Evolutionary conservation across 2,888 invertebrate genomes (phyloP).

Genomic region (Cephalotes varians): DNA sequence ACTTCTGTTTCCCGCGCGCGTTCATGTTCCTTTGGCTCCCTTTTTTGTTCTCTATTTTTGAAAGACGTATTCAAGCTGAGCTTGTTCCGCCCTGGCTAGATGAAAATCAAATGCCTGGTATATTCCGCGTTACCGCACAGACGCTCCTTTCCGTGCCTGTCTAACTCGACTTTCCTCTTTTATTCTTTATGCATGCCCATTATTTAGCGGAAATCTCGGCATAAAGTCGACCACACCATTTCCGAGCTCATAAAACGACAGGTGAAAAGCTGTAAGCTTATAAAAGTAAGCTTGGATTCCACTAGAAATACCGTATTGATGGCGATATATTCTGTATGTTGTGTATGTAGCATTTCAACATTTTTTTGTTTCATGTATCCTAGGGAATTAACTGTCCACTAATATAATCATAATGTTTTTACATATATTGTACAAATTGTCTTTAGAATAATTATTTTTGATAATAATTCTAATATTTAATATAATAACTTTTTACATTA

Average conservation of each 20-base stretch:
- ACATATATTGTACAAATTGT: neutral
- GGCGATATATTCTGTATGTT: neutral
- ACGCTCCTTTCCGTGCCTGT: neutral
- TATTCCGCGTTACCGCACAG: conserved; percentile 27
- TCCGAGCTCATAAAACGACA: conserved; percentile 11
- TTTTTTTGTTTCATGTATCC: neutral
- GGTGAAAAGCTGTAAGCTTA: conserved; percentile 8
- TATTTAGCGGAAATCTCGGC: conserved; percentile 43
- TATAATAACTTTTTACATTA: conserved; percentile 22
- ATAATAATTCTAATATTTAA: conserved; percentile 11
- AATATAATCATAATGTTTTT: neutral
- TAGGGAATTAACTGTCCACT: neutral
- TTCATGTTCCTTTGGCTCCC: conserved; percentile 3
- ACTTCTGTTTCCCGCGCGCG: conserved; percentile 4
- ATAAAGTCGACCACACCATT: conserved; percentile 19
- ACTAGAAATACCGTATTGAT: neutral
- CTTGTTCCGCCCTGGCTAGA: conserved; percentile 36
- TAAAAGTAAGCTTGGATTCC: conserved; percentile 9
- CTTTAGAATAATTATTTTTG: conserved; percentile 20
- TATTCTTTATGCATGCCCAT: conserved; percentile 21
- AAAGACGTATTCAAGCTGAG: conserved; percentile 26
- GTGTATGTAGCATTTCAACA: neutral
- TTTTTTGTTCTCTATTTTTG: conserved; percentile 5
- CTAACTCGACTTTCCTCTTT: conserved; percentile 37
- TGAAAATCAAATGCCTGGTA: conserved; percentile 48